Percentiles rank a stretch among this genome's conserved stretches.
phyloP scores from a whole-genome alignment of 2,797 vertebrate species.

The Phoebastria nigripes region DNA sequence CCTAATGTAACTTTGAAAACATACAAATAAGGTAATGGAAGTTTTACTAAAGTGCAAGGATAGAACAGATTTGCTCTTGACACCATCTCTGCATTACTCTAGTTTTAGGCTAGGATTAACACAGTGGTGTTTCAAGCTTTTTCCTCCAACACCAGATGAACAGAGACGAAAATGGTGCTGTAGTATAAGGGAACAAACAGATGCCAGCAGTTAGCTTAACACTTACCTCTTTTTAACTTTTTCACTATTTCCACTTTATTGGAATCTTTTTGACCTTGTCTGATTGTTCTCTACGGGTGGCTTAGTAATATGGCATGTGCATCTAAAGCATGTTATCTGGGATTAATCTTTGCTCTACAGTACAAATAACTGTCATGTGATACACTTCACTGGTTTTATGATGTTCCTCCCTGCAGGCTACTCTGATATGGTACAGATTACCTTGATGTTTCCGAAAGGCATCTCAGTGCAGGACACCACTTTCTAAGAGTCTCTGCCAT shows the following conservation, averaged over 20 bases:
- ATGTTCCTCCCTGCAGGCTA: conserved; percentile 27
- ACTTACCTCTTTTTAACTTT: not conserved
- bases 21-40: not conserved
- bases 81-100: not conserved
- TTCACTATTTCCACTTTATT: not conserved
- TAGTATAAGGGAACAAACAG: not conserved
- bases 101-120: not conserved
- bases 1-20: not conserved
- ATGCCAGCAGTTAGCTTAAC: not conserved
- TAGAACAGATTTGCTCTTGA: not conserved
- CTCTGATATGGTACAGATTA: conserved; percentile 44
- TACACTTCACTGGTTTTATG: conserved; percentile 27
- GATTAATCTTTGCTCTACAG: conserved; percentile 43
- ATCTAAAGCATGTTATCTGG: conserved; percentile 19
- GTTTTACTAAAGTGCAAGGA: not conserved
- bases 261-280: not conserved
- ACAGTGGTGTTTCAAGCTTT: not conserved
- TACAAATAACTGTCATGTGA: not conserved
- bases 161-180: not conserved
- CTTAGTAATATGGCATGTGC: not conserved
- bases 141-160: not conserved
- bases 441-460: conserved; percentile 19
- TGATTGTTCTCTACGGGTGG: not conserved
- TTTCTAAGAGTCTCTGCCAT: not conserved
- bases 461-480: not conserved